A percentile compares a stretch with the other conserved stretches of the same genome.
phyloP scores from a whole-genome alignment of 2,797 vertebrate species.

The Galaxias olidus region DNA sequence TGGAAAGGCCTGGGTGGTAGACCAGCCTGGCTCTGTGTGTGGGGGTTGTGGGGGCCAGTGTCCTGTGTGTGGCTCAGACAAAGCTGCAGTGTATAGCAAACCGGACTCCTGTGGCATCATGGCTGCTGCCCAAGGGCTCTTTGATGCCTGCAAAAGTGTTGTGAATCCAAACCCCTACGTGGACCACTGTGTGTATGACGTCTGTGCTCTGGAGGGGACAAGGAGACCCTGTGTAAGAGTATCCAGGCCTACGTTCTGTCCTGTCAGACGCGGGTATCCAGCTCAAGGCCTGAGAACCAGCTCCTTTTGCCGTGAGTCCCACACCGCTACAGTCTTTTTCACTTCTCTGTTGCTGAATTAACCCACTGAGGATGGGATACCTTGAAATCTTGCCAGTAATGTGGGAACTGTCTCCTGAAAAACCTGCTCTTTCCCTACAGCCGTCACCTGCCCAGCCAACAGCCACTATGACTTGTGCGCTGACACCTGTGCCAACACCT shows the following conservation, averaged over 20 bases:
- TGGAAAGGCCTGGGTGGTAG: slow-evolving; percentile 71
- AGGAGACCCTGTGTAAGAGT: slow-evolving; percentile 64
- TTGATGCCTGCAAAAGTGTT: slow-evolving; percentile 66
- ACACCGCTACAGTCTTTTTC: not conserved
- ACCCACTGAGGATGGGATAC: not conserved
- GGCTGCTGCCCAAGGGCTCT: slow-evolving; percentile 62
- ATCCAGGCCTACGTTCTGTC: slow-evolving; percentile 72
- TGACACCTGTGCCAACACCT: slow-evolving; percentile 68
- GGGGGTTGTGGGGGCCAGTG: slow-evolving; percentile 62
- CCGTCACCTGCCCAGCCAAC: slow-evolving; percentile 66
- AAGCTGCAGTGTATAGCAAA: slow-evolving; percentile 25
- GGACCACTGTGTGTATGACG: slow-evolving; percentile 72
- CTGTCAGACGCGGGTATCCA: slow-evolving; percentile 67
- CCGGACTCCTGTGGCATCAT: slow-evolving; percentile 73
- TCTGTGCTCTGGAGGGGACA: slow-evolving; percentile 55
- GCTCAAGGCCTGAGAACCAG: slow-evolving; percentile 64
- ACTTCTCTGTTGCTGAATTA: not conserved
- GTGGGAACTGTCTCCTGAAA: slow-evolving; percentile 6
- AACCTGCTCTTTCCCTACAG: slow-evolving; percentile 51
- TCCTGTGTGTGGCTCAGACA: slow-evolving; percentile 34
- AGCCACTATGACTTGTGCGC: slow-evolving; percentile 79
- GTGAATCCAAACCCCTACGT: slow-evolving; percentile 69
- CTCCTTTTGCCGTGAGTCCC: slow-evolving; percentile 77
- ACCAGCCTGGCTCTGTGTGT: slow-evolving; percentile 47
- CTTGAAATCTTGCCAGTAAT: too few relatives aligned